Evolutionary conservation across 2,888 invertebrate species (phyloP), one percentile per base, ranked within the genome.

Genomic region (Dusona sp.): DNA sequence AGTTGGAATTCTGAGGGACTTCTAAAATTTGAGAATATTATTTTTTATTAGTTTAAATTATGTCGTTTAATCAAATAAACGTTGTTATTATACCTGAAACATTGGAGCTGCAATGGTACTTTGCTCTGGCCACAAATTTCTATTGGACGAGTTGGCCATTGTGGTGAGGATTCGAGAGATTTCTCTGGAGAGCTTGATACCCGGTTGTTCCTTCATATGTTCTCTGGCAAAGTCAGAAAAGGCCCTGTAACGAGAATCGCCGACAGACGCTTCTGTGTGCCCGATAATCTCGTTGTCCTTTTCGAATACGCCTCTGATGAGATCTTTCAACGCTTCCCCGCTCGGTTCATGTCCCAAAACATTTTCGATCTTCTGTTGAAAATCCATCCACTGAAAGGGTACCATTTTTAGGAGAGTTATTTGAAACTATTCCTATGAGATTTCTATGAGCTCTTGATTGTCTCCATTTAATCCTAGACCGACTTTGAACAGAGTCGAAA

Each of bases 51-150:
- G 9, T 2, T 42, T 11, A 11, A 42, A 42, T 42, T 0, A 42
- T 9, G 9, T 42, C 1, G 9, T 42, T 42, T 0, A 9, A 42
- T 42, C 2, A 42, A 70, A 77, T 19, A 48, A 48, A 45, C 19
- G 33, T 19, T 22, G 19, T 29, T 1, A 11, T 4, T 16, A 61
- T 89, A 93, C 93, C 87, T 90, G 91, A 77, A 93, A 91, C 67
- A 92, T 85, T 8, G 92, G 92, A 33, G 90, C 92, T 4, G 91
- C 91, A 1, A 93, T 88, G 6, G 88, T 87, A 80, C 82, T 91
- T 70, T 91, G 90, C 54, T 93, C 91, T 0, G 93, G 92, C 86
- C 64, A 89, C 82, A 88, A 86, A 54, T 86, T 88, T 77, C 42
- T 90, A 11, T 85, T 87, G 29, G 86, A 85, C n/a, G 85, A 88